Percentiles rank a stretch among this genome's conserved stretches.
Evolutionary conservation across 2,113 vertebrate genomes (phyloP).

Genomic region (Corythornis madagascariensis): DNA sequence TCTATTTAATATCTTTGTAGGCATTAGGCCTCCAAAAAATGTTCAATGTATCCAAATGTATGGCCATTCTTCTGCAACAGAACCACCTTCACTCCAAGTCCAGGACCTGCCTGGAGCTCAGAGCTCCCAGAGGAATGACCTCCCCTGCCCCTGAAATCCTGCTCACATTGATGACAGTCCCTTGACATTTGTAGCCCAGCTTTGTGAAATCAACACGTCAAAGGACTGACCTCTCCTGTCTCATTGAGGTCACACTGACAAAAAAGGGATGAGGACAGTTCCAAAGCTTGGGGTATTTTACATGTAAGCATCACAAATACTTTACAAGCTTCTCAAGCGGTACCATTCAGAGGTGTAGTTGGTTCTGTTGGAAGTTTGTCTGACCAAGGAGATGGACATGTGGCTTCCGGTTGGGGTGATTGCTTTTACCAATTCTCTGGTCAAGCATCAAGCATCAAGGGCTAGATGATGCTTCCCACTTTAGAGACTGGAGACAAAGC

Average conservation of each 20-base stretch:
- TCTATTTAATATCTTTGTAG: background rate
- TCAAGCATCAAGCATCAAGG: background rate
- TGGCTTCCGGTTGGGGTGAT: background rate
- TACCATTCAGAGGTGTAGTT: background rate
- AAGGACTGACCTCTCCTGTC: background rate
- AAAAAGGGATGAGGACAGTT: background rate
- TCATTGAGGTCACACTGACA: background rate
- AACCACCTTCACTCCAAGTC: background rate
- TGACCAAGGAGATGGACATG: background rate
- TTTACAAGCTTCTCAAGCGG: background rate
- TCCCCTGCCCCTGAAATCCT: background rate
- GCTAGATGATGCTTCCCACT: background rate
- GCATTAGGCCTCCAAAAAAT: background rate
- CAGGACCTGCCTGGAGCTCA: background rate
- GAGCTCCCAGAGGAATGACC: background rate
- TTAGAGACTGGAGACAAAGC: background rate
- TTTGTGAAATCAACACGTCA: background rate
- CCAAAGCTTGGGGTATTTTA: background rate
- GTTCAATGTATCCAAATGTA: rapidly evolving
- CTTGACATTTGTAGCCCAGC: background rate
- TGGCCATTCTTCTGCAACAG: background rate
- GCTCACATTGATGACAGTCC: rapidly evolving
- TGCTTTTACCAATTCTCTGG: background rate
- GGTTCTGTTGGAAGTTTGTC: background rate
- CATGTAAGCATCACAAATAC: background rate